phyloP scores from a whole-genome alignment of 2,113 vertebrate species.

The Spilogale gracilis region DNA sequence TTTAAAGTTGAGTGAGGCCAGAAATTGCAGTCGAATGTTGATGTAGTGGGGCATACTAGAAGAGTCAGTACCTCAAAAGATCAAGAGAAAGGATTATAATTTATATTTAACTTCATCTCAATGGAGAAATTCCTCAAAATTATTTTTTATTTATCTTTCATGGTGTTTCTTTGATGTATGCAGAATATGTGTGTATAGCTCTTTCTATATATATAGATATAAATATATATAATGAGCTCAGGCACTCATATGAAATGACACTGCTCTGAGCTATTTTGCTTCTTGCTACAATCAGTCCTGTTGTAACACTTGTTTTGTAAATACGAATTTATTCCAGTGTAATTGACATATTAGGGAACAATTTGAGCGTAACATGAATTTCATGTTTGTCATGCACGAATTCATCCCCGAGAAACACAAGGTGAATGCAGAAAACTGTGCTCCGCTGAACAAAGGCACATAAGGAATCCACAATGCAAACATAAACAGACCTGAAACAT shows the following conservation, averaged over 20 bases:
- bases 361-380: background rate
- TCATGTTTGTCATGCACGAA: background rate
- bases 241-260: background rate
- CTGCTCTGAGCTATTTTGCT: background rate
- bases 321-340: background rate
- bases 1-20: constrained; percentile 1
- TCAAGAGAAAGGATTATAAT: background rate
- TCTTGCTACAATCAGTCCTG: background rate
- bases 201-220: no score
- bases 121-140: background rate
- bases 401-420: background rate
- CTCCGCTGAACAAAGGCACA: background rate
- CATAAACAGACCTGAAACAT: background rate
- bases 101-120: background rate
- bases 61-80: background rate
- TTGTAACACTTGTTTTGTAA: background rate
- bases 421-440: background rate
- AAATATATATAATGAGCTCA: background rate
- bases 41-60: background rate
- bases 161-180: background rate
- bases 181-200: background rate
- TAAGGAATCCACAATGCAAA: background rate
- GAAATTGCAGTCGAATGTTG: background rate
- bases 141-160: background rate
- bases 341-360: background rate